phyloP scores from a whole-genome alignment of 1,140 invertebrate species.

The Drosophila sucinea region DNA sequence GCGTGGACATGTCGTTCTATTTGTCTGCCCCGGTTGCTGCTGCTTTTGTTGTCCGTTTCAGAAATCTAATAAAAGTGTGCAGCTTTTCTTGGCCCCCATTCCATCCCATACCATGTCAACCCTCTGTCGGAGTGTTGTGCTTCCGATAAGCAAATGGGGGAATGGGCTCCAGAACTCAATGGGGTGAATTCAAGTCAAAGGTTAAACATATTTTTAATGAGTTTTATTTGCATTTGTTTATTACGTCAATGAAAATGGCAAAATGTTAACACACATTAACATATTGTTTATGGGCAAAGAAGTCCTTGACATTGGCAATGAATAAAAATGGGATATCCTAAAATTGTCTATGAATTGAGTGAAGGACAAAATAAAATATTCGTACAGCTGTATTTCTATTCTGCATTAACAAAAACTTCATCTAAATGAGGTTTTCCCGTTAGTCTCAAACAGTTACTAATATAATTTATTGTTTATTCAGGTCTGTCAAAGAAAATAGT shows the following conservation, averaged over 20 bases:
- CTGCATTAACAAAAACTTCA: too few relatives aligned
- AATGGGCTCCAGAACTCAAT: background rate
- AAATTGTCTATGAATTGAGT: too few relatives aligned
- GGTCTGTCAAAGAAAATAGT: too few relatives aligned
- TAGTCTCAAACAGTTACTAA: too few relatives aligned
- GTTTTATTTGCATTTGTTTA: constrained; percentile 18
- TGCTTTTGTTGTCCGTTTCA: constrained; percentile 41
- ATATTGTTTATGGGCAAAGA: background rate
- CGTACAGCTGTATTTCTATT: too few relatives aligned
- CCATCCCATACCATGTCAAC: too few relatives aligned
- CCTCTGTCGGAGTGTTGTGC: background rate
- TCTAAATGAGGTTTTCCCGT: too few relatives aligned
- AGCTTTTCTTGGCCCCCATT: background rate
- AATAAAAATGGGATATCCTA: background rate
- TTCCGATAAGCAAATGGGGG: constrained; percentile 11
- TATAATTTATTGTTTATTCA: too few relatives aligned
- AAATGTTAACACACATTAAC: background rate
- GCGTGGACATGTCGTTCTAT: constrained; percentile 48
- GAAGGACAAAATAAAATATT: too few relatives aligned
- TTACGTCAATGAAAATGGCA: background rate
- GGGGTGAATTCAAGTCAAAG: constrained; percentile 7
- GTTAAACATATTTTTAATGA: constrained; percentile 18
- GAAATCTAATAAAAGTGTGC: constrained; percentile 22
- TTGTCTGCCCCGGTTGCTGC: constrained; percentile 56
- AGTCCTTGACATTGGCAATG: constrained; percentile 3